phyloP scores from a whole-genome alignment of 92 coral and sea anemone species.

The Pocillopora meandrina region DNA sequence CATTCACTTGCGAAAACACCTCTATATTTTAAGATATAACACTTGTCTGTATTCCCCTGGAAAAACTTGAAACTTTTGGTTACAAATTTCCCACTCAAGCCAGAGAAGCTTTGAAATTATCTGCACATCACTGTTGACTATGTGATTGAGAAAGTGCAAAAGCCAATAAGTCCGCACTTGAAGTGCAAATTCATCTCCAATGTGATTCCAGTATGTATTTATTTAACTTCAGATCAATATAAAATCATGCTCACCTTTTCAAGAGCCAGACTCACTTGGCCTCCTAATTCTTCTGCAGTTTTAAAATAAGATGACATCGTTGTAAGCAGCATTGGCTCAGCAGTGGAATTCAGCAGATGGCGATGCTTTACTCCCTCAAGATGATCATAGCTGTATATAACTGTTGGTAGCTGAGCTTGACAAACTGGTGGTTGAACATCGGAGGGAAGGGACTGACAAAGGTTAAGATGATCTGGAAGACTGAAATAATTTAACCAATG shows the following conservation, averaged over 20 bases:
- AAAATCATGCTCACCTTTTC: slow-evolving; percentile 4
- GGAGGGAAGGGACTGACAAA: slow-evolving; percentile 45
- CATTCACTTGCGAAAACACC: too few relatives aligned
- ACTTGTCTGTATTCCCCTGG: too few relatives aligned
- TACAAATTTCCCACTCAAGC: too few relatives aligned
- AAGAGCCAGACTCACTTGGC: slow-evolving; percentile 53
- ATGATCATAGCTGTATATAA: slow-evolving; percentile 84
- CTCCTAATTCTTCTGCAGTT: slow-evolving; percentile 76
- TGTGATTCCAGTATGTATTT: too few relatives aligned
- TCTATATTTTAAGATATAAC: too few relatives aligned
- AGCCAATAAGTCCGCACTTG: too few relatives aligned
- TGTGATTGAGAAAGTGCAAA: too few relatives aligned
- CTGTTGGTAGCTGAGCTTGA: slow-evolving; percentile 58
- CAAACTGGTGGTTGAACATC: slow-evolving; percentile 76
- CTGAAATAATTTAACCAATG: slow-evolving; percentile 37
- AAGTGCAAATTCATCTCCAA: too few relatives aligned
- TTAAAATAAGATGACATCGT: slow-evolving; percentile 59
- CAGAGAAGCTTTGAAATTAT: too few relatives aligned
- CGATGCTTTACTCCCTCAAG: slow-evolving; percentile 79
- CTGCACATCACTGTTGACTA: too few relatives aligned
- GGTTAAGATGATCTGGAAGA: slow-evolving; percentile 72
- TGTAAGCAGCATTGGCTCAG: slow-evolving; percentile 51
- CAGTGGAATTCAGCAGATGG: slow-evolving; percentile 59
- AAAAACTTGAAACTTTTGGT: too few relatives aligned
- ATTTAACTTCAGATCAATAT: too few relatives aligned